Percentiles rank a stretch among this genome's conserved stretches.
phyloP scores from a whole-genome alignment of 2,113 vertebrate species.

The Dascyllus trimaculatus region DNA sequence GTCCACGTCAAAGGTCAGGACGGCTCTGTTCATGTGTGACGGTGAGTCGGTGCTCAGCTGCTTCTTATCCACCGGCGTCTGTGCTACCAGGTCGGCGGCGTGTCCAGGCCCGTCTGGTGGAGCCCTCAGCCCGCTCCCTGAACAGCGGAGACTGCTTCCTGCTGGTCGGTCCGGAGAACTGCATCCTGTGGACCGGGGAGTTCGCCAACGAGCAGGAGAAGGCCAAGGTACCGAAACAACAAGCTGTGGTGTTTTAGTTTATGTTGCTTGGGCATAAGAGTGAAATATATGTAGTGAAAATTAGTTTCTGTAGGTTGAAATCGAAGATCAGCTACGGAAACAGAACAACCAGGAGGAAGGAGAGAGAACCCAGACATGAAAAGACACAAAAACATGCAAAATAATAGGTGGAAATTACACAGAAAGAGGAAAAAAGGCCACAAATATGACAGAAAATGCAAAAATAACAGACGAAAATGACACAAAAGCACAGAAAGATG shows the following conservation, averaged over 20 bases:
- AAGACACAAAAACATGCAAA: too few relatives aligned
- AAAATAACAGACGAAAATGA: too few relatives aligned
- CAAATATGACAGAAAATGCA: too few relatives aligned
- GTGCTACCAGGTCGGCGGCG: conserved; percentile 78
- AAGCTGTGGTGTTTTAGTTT: too few relatives aligned
- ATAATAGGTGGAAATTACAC: too few relatives aligned
- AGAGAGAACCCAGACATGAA: too few relatives aligned
- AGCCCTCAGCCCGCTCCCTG: conserved; percentile 76
- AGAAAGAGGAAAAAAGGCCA: too few relatives aligned
- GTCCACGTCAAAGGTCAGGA: conserved; percentile 86
- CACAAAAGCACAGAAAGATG: too few relatives aligned
- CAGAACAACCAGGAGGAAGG: too few relatives aligned
- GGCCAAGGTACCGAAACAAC: conserved; percentile 77
- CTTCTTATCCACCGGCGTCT: conserved; percentile 12
- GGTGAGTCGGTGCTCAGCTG: neutral
- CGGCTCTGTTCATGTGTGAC: neutral
- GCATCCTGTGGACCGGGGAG: conserved; percentile 84
- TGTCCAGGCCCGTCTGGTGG: conserved; percentile 86
- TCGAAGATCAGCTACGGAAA: too few relatives aligned
- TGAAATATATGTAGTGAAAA: neutral
- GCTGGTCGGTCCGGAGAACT: conserved; percentile 79
- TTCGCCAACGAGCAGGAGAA: conserved; percentile 82
- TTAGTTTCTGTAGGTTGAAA: too few relatives aligned
- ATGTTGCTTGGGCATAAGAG: too few relatives aligned
- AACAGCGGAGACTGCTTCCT: conserved; percentile 89